Base-by-base conservation (phyloP, 2,113 vertebrate species). In the Steatornis caripensis region DNA sequence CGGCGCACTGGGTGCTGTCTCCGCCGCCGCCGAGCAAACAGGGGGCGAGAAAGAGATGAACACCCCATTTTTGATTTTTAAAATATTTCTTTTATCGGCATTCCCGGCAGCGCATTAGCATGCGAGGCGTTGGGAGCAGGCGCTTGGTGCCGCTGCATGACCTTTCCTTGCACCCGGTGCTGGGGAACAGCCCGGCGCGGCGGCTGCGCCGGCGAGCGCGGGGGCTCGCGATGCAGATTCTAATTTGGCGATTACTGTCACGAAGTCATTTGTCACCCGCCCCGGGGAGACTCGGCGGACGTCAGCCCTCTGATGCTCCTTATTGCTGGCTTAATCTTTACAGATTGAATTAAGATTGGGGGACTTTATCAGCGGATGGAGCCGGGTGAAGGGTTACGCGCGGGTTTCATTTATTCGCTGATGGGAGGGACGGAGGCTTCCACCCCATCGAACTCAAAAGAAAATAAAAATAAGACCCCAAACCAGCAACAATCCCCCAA, bases 221-320 rank as follows among this genome's bases (percentile, higher is more conserved):
- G 76, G 94, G 95, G 97, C 91, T 97, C 65, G 92, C 95, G 93
- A 93, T 97, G 91, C 94, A 81, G 84, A 96, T 98, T 97, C 97
- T 98, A 97, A 98, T 98, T 97, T 93, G 90, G 97, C 93, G 97
- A 98, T 98, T 98, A 98, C 98, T 98, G 98, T 98, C 98, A 98
- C 96, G 85, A 93, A 97, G 96, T 95, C 98, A 94, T 98, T 98
- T 97, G 97, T 98, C 98, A 98, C 95, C 92, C 18, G 88, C 95
- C 96, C 87, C 69, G 39, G 93, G 96, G 95, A 97, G 86, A 93
- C 93, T 87, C 62, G 58, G 69, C 37, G 58, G 89, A 24, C 91
- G 53, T 64, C 71, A 49, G 79, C 90, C 96, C 95, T 51, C 75
- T 70, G 72, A 94, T 90, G 97, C 97, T 98, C 97, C 96, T 95